Conservation (phyloP, 1,140 invertebrate genomes). For the Artemia franciscana region DNA sequence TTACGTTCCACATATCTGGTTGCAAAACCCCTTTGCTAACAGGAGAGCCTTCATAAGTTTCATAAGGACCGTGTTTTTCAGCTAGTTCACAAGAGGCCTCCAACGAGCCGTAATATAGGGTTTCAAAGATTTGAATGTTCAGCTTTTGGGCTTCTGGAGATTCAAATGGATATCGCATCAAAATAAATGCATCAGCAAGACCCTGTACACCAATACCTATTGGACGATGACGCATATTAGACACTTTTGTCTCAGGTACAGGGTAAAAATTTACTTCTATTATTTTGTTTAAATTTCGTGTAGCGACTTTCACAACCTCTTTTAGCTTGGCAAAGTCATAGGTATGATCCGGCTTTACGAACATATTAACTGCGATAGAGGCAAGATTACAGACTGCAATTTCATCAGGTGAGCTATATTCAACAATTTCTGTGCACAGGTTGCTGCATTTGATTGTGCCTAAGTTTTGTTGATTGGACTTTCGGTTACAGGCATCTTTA, state of each 20-base stretch:
- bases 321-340: slow-evolving; percentile 80
- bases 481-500: slow-evolving; percentile 90
- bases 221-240: slow-evolving; percentile 78
- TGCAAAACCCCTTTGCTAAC: slow-evolving; percentile 87
- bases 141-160: slow-evolving; percentile 57
- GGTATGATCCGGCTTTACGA: slow-evolving; percentile 45
- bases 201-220: slow-evolving; percentile 93
- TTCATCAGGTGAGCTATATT: slow-evolving; percentile 77
- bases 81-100: slow-evolving; percentile 92
- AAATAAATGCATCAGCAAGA: slow-evolving; percentile 82
- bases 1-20: slow-evolving; percentile 92
- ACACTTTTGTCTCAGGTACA: slow-evolving; percentile 51
- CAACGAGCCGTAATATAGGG: slow-evolving; percentile 87
- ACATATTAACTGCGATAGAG: slow-evolving; percentile 93
- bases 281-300: slow-evolving; percentile 85
- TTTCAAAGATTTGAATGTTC: slow-evolving; percentile 95
- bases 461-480: slow-evolving; percentile 94
- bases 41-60: slow-evolving; percentile 72
- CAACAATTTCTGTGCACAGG: slow-evolving; percentile 90
- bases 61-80: slow-evolving; percentile 58
- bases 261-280: slow-evolving; percentile 97
- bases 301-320: slow-evolving; percentile 65
- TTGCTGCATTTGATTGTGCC: slow-evolving; percentile 98
- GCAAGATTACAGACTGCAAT: slow-evolving; percentile 95
- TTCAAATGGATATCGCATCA: slow-evolving; percentile 83